Evolutionary conservation across 2,113 vertebrate genomes (phyloP), one percentile per base, ranked within the genome.

Genomic region (Probosciger aterrimus): DNA sequence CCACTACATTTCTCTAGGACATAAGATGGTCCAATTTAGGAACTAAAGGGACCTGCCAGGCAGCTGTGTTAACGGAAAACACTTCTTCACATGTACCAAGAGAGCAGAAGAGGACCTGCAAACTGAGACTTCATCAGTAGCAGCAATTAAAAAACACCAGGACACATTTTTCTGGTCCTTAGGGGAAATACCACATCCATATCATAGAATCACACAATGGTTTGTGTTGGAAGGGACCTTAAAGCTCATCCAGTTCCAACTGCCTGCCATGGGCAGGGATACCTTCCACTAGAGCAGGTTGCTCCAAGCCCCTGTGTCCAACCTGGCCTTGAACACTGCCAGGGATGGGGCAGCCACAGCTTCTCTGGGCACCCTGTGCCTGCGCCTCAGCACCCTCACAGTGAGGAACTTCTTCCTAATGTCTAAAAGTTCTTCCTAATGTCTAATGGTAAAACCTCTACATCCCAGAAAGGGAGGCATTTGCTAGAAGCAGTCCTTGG

Each of bases 1-100:
- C 55, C 78, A 69, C 19, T 6, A 37, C 20, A 3, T 30, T 71
- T 55, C 64, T 44, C n/a, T 53, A 46, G 59, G 57, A 83, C 14
- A 18, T 8, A 31, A 2, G 2, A 14, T 0, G 6, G 25, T 5
- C 28, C 52, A 16, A 1, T 23, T 33, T 8, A 37, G 52, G 14
- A 86, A 27, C 14, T 41, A 8, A 19, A 68, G 52, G 22, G 59
- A 67, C 27, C 63, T 18, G 18, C 5, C 62, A n/a, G 41, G 47
- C 37, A 25, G 7, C 50, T 77, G 33, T 33, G n/a, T 2, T 1
- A 46, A 39, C 20, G 74, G 28, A 28, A 33, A n/a, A 44, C 77
- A 25, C 35, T 92, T 55, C 68, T 70, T 65, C 55, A 75, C 22
- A 10, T 0, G 7, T 6, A 35, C 30, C 46, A 23, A 11, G 41